Base-by-base conservation (phyloP, 1,140 invertebrate genomes). In the Calliopsis andreniformis region DNA sequence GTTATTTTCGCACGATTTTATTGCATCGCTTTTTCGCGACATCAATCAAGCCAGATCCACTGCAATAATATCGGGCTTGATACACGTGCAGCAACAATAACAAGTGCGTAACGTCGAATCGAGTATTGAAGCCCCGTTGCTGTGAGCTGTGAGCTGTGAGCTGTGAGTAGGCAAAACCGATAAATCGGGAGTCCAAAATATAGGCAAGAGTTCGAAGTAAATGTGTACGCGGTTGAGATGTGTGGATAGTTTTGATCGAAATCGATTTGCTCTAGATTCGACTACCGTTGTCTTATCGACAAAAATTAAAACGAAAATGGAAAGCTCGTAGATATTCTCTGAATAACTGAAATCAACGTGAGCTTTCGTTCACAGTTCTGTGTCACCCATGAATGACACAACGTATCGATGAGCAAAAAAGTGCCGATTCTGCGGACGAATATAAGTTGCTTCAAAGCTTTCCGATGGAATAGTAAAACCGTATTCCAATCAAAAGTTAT, bases 401-500 rank as follows among this genome's bases (percentile, higher is more conserved):
- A n/a, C n/a, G n/a, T n/a, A n/a, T n/a, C n/a, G n/a, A n/a, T n/a
- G n/a, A n/a, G n/a, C n/a, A n/a, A n/a, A 23, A 25, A 45, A 20
- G 43, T 23, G n/a, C 35, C 25, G 39, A 56, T 45, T 30, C 32
- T 30, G 18, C 42, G 39, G 16, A 25, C 35, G 30, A n/a, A n/a
- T n/a, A n/a, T n/a, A 55, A 32, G 35, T 73, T 23, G 55, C 18
- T 67, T 35, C 30, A 63, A 70, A 67, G 35, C 35, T 55, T 78
- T 28, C 23, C 39, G 35, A n/a, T 20, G 25, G 76, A 61, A 82
- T 66, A 79, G 64, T 82, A 79, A 79, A 82, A 79, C 53, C 62
- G 69, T 75, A 64, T 82, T 58, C 61, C 66, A 82, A 83, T 83
- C 70, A 76, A 70, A 83, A 79, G 82, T 82, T 83, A 82, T 79